Conservation (phyloP, 1,140 invertebrate genomes). For the Brachionus rubens region DNA sequence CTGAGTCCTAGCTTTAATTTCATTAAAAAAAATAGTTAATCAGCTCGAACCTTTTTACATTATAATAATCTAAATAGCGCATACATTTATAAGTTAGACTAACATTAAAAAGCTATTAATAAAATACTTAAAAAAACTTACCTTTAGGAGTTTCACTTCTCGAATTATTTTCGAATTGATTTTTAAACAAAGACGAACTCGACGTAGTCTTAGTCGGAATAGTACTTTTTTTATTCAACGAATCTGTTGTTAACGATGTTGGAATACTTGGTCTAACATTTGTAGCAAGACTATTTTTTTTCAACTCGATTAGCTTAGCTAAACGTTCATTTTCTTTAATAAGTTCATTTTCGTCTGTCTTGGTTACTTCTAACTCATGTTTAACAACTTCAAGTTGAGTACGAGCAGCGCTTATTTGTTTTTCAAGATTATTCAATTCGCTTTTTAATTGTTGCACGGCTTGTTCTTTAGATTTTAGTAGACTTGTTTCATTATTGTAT, state of each 20-base stretch:
- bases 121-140: too few relatives aligned
- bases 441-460: background rate
- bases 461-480: constrained; percentile 1
- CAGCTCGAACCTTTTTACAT: too few relatives aligned
- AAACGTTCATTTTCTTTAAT: constrained; percentile 23
- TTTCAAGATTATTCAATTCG: constrained; percentile 7
- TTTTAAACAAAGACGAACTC: background rate
- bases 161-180: background rate
- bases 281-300: constrained; percentile 1
- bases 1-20: too few relatives aligned
- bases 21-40: too few relatives aligned
- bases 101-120: too few relatives aligned
- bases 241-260: background rate
- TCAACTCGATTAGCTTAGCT: constrained; percentile 12
- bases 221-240: constrained; percentile 13
- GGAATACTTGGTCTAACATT: background rate
- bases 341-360: constrained; percentile 47
- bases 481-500: background rate
- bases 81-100: too few relatives aligned
- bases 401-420: constrained; percentile 64
- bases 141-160: constrained; percentile 26
- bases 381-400: constrained; percentile 69
- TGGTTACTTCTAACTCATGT: constrained; percentile 52
- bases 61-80: too few relatives aligned
- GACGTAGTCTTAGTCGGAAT: background rate